Percentiles rank a stretch among this genome's conserved stretches.
These are phyloP conservation scores for Cosmopolites sordidus DNA, from an alignment of 2,888 invertebrate species.

Conservation along the genomic window DNA sequence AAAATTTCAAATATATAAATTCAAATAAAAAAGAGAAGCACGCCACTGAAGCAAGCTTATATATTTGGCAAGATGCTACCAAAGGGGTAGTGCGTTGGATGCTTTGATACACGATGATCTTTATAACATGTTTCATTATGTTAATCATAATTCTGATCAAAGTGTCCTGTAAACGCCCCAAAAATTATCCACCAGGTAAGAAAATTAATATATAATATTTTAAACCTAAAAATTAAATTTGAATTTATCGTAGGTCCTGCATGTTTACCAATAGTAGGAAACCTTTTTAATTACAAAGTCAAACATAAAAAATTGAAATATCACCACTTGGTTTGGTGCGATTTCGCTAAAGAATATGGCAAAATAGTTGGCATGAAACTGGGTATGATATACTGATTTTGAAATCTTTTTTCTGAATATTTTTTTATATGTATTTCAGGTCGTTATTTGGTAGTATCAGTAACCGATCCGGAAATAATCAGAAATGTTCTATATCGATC, in stretches of 20 bases:
- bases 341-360: slow-evolving; percentile 58
- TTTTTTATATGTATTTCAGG: slow-evolving; percentile 2
- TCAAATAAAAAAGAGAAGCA: background rate
- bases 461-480: slow-evolving; percentile 59
- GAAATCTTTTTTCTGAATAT: background rate
- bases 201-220: slow-evolving; percentile 14
- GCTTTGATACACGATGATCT: background rate
- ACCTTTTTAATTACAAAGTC: slow-evolving; percentile 45
- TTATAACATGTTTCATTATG: background rate
- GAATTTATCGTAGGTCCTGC: slow-evolving; percentile 50
- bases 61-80: background rate
- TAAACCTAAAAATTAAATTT: too few relatives aligned
- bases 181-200: slow-evolving; percentile 54
- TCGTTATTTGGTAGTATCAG: slow-evolving; percentile 56
- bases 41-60: background rate
- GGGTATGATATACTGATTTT: slow-evolving; percentile 45
- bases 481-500: slow-evolving; percentile 58
- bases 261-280: slow-evolving; percentile 56
- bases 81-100: slow-evolving; percentile 25
- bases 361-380: slow-evolving; percentile 63
- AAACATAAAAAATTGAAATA: slow-evolving; percentile 46
- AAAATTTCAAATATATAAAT: too few relatives aligned
- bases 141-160: slow-evolving; percentile 10
- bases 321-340: slow-evolving; percentile 59
- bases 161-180: slow-evolving; percentile 44